Base-by-base conservation (phyloP, 2,888 invertebrate genomes). In the Synanthedon vespiformis region DNA sequence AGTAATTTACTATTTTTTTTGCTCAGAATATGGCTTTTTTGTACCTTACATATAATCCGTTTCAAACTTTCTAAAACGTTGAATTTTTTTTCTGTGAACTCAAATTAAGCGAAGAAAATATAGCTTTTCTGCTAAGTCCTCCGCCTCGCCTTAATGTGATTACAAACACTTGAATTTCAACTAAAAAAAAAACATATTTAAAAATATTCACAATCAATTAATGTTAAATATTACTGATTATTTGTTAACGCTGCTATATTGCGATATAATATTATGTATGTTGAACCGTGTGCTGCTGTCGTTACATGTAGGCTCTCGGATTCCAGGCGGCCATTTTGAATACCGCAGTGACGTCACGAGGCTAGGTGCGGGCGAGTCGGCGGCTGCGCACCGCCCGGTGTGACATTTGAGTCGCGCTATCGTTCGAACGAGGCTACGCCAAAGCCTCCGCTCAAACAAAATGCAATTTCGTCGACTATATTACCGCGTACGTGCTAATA, bases 321-420 rank as follows among this genome's bases (percentile, higher is more conserved):
- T 86, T 84, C 85, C 83, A 62, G 56, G 72, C 76, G 75, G 86
- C 87, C 87, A 87, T 87, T 80, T 86, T 87, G 84, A 86, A 87
- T 87, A 83, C 83, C 84, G 62, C 54, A 62, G 70, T 87, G 86
- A 86, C 85, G 87, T 87, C 85, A 86, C 77, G 69, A 64, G 67
- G 70, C 71, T 77, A 80, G 84, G 84, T 80, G 81, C 80, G 82
- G 80, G 78, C 74, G 70, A 70, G 63, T 64, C 69, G 68, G 77
- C 79, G 80, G 77, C 63, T 68, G 78, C 79, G 76, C 82, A 77
- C 66, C 70, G 72, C 65, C 67, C 34, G 34, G 34, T 34, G 10
- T 77, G 74, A 78, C 80, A 79, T 80, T 80, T 75, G 75, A 67
- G 73, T 73, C 79, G 78, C 77, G 77, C 71, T 72, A 80, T 77